Evolutionary conservation across 2,113 vertebrate genomes (phyloP), one percentile per base, ranked within the genome.

Genomic region (Nansenia antarctica): DNA sequence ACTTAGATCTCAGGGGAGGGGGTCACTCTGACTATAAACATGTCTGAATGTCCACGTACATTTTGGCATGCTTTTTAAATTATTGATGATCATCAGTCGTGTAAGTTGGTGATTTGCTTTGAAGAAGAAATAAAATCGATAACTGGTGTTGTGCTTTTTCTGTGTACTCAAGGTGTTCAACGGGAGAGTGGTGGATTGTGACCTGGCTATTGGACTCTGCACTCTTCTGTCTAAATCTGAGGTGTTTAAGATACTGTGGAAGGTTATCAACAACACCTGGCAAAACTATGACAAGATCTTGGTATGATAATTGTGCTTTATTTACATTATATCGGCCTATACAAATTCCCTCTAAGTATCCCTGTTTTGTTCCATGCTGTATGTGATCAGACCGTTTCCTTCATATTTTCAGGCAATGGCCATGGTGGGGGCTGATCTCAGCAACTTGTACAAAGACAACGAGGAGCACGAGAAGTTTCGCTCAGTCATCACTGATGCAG

Each of bases 211-310:
- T 62, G 96, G 94, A 3, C 96, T 98, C 32, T 97, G 96, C 75
- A 95, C 92, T 0, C 69, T 99, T 45, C 82, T 98, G 63, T 90
- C 94, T 27, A 93, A 93, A 81, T 81, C 90, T 35, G 89, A 94
- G 0, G 91, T 94, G 69, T 92, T 95, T 80, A 91, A 90, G 77
- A 94, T 93, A 55, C 90, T 99, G n/a, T 98, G 98, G 98, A 94
- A 95, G 68, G 89, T 97, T 66, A 92, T 97, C 53, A 93, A 94
- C 82, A 94, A 93, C 55, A 93, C 94, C 0, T 95, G 95, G 94
- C 95, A 98, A 79, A 99, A 98, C 73, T 99, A 98, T 70, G 93
- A 92, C 78, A 98, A 97, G 87, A 89, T 97, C 65, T 66, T 94
- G 96, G 98, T 99, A 92, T 66, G 69, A 74, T 57, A 22, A 12